Percentiles rank a stretch among this genome's conserved stretches.
phyloP scores from a whole-genome alignment of 2,113 vertebrate genomes.

The Chitala chitala region DNA sequence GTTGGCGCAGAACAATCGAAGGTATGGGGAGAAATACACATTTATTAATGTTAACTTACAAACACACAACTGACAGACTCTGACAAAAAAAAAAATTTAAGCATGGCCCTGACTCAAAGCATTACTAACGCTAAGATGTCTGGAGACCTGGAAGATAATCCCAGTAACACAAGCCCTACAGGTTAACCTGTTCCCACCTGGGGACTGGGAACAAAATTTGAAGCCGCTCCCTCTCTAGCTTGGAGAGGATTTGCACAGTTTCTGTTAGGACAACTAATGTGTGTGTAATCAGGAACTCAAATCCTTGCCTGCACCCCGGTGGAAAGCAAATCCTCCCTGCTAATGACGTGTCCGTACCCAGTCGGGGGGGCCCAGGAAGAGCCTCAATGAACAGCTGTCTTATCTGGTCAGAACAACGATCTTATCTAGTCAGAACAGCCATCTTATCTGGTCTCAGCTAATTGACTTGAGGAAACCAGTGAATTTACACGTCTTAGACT shows the following conservation, averaged over 20 bases:
- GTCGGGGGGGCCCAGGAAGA: neutral
- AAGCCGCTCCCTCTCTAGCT: conserved; percentile 60
- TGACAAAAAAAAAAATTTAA: too few species aligned
- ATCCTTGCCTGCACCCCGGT: conserved; percentile 22
- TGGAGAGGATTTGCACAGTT: conserved; percentile 52
- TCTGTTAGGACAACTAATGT: conserved; percentile 66
- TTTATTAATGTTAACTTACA: too few species aligned
- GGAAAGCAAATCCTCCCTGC: conserved; percentile 39
- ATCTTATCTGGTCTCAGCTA: neutral
- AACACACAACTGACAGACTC: too few species aligned
- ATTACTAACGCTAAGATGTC: conserved; percentile 30
- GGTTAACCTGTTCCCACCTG: conserved; percentile 40
- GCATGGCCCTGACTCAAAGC: conserved; percentile 16
- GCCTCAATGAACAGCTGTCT: neutral
- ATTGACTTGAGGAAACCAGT: conserved; percentile 14
- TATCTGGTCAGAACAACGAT: neutral
- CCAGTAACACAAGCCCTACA: conserved; percentile 40
- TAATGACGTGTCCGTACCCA: conserved; percentile 31
- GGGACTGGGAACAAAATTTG: conserved; percentile 48
- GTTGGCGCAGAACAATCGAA: too few species aligned
- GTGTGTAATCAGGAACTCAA: conserved; percentile 65
- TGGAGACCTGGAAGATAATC: conserved; percentile 23
- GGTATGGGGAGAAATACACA: too few species aligned
- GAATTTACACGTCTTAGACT: conserved; percentile 11
- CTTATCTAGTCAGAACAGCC: too few species aligned